phyloP scores from a whole-genome alignment of 2,888 invertebrate genomes.

The Eutolmus rufibarbis region DNA sequence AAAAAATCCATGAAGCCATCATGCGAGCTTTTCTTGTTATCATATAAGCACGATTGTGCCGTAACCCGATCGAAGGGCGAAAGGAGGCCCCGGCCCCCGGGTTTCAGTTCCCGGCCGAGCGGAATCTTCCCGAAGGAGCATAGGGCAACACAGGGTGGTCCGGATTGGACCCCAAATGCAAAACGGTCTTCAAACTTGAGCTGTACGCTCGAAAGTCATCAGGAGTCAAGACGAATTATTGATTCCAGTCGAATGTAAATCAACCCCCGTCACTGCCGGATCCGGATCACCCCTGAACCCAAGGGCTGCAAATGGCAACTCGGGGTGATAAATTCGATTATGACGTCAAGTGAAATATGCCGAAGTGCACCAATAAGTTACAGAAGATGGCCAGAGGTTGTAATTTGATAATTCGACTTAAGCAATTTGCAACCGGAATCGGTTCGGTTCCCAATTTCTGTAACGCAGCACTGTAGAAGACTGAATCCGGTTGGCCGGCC shows the following conservation, averaged over 20 bases:
- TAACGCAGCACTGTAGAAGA: not conserved
- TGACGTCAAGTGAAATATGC: slow-evolving; percentile 21
- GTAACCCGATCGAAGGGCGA: not conserved
- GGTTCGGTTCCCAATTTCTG: not conserved
- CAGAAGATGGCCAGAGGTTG: not conserved
- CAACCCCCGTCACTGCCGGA: not conserved
- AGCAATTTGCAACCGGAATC: not conserved
- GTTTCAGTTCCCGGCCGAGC: not conserved
- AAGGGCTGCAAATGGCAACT: not conserved
- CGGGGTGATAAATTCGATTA: slow-evolving; percentile 24
- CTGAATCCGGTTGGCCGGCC: not conserved
- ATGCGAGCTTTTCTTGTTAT: slow-evolving; percentile 41
- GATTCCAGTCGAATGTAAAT: slow-evolving; percentile 36
- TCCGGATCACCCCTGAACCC: not conserved
- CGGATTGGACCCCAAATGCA: not conserved
- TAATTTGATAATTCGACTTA: slow-evolving; percentile 9
- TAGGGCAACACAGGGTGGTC: not conserved
- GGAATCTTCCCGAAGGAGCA: not conserved
- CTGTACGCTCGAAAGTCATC: slow-evolving; percentile 5
- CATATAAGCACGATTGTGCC: slow-evolving; percentile 38
- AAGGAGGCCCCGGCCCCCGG: not conserved
- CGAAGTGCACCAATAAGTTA: not conserved
- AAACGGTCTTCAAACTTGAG: slow-evolving; percentile 2
- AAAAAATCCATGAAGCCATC: slow-evolving; percentile 42
- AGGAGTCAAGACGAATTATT: slow-evolving; percentile 24